Base-by-base conservation (phyloP, 2,113 vertebrate species). In the Anolis sagrei region DNA sequence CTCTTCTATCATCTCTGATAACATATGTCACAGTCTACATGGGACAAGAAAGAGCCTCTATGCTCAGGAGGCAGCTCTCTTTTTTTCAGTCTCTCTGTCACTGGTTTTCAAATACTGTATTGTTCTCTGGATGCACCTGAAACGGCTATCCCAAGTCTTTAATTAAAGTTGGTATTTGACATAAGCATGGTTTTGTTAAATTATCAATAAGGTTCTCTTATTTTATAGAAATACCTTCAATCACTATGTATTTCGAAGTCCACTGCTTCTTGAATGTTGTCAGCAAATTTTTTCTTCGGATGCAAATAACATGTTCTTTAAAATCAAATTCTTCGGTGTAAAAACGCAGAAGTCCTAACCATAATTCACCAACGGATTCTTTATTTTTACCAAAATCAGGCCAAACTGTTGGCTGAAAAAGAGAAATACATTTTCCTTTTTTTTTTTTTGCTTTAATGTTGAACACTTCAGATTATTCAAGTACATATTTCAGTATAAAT, bases 231-330 rank as follows among this genome's bases (percentile, higher is more conserved):
- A 89, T 95, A 98, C 98, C 98, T 98, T 99, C 98, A 93, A 99
- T 99, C 88, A 98, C 98, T 78, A 99, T 99, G 88, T 98, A 98
- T 91, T 98, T 99, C 74, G 98, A 98, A 1, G 98, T 99, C 98
- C 98, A 99, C 87, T 99, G 98, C 90, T 99, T 99, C 94, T 98
- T 98, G 95, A 99, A 99, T 86, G 98, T 98, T 92, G 98, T 98
- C 95, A 99, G 97, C n/a, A 97, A 93, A 92, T 81, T 94, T 83
- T 94, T 97, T 90, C 98, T 98, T 84, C 98, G 97, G 94, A 98
- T 97, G 87, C 97, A 98, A 92, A 99, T 97, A 1, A 99, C 98
- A 21, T 98, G 97, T 88, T 99, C 98, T 95, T 97, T 98, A 95
- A 99, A 99, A 96, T 99, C 98, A 93, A 98, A 99, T 85, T 98